A percentile compares a stretch with the other conserved stretches of the same genome.
phyloP scores from a whole-genome alignment of 2,113 vertebrate species.

The Tiliqua scincoides region DNA sequence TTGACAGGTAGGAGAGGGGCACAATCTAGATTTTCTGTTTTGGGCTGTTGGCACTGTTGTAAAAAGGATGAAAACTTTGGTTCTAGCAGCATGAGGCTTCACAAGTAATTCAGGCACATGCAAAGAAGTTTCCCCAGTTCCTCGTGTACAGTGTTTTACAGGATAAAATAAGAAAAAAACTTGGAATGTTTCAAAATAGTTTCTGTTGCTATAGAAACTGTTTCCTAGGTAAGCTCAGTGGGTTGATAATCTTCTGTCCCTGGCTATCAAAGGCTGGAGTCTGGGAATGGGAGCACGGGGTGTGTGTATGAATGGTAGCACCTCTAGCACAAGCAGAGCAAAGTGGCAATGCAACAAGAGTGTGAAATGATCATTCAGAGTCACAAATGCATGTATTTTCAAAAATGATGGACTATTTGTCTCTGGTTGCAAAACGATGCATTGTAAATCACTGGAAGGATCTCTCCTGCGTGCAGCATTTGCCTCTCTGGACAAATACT shows the following conservation, averaged over 20 bases:
- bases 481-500: too few relatives aligned
- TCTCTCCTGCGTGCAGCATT: too few relatives aligned
- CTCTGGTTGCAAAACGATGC: neutral
- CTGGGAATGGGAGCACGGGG: neutral
- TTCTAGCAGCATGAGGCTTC: neutral
- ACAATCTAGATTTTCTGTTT: neutral
- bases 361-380: neutral
- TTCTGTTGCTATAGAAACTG: slow-evolving; percentile 62
- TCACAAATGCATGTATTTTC: neutral
- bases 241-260: slow-evolving; percentile 64
- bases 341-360: neutral
- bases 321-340: neutral
- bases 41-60: neutral
- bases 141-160: slow-evolving; percentile 19
- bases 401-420: rapidly evolving
- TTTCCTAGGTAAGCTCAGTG: slow-evolving; percentile 36
- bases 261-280: slow-evolving; percentile 30
- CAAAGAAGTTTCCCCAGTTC: neutral
- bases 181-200: slow-evolving; percentile 54
- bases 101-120: neutral
- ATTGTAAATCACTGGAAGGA: too few relatives aligned
- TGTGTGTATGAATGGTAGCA: slow-evolving; percentile 15
- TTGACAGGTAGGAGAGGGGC: neutral
- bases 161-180: slow-evolving; percentile 51
- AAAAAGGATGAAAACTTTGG: neutral